Conservation (phyloP, 1,140 invertebrate species). For the Andricus grossulariae region DNA sequence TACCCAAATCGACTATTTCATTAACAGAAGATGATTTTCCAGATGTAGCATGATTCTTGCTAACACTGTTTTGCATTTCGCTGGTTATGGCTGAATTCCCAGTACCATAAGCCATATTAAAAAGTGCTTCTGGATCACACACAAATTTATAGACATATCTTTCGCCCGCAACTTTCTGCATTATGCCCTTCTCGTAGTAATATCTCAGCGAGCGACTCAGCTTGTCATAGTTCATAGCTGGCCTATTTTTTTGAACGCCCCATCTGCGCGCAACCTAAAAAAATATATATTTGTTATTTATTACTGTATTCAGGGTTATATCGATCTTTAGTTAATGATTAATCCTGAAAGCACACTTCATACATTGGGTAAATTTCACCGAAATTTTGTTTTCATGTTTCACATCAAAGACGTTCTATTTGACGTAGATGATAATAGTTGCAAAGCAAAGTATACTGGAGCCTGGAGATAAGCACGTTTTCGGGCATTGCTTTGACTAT, state of each 20-base stretch:
- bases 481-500: too few species aligned
- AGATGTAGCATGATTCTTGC: constrained; percentile 47
- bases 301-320: background rate
- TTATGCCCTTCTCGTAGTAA: constrained; percentile 98
- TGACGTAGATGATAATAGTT: too few species aligned
- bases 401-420: too few species aligned
- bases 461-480: too few species aligned
- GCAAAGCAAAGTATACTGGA: too few species aligned
- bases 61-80: constrained; percentile 51
- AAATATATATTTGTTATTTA: constrained; percentile 29
- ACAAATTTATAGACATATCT: constrained; percentile 98
- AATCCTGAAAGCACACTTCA: too few species aligned
- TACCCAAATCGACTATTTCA: constrained; percentile 43
- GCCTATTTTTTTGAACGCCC: constrained; percentile 92
- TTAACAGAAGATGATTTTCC: constrained; percentile 38
- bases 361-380: too few species aligned
- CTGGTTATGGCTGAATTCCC: constrained; percentile 48
- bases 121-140: constrained; percentile 94
- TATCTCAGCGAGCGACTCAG: constrained; percentile 93
- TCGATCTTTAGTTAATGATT: too few species aligned
- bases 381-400: too few species aligned
- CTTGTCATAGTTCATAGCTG: constrained; percentile 98
- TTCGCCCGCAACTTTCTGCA: constrained; percentile 98
- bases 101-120: constrained; percentile 86
- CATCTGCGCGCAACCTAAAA: constrained; percentile 86